These are phyloP conservation scores for Gymnodraco acuticeps DNA, from an alignment of 2,797 vertebrate genomes.

Conservation along the genomic window DNA sequence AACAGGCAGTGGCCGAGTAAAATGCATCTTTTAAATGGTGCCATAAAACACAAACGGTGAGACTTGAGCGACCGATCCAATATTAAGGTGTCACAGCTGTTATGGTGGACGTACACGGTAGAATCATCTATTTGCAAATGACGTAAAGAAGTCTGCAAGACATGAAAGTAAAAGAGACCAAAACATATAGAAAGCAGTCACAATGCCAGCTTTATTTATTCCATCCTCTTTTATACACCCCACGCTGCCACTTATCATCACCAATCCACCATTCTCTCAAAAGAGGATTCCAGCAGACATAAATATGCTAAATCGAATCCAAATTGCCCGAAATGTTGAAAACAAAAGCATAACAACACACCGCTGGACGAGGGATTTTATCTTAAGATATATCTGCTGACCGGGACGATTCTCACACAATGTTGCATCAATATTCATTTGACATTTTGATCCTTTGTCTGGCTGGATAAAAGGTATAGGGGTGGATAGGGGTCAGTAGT, in stretches of 20 bases:
- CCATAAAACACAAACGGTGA: background rate
- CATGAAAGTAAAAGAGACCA: background rate
- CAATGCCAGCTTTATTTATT: background rate
- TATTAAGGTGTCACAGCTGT: background rate
- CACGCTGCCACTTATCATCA: background rate
- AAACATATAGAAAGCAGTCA: slow-evolving; percentile 7
- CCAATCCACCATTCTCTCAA: slow-evolving; percentile 20
- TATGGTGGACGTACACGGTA: background rate
- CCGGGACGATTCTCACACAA: slow-evolving; percentile 6
- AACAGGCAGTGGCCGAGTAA: background rate
- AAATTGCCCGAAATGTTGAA: slow-evolving; percentile 5
- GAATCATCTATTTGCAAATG: background rate
- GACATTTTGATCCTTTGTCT: slow-evolving; percentile 37
- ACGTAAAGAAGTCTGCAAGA: background rate
- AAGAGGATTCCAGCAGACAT: slow-evolving; percentile 13
- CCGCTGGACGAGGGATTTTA: slow-evolving; percentile 11
- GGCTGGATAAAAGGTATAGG: slow-evolving; percentile 27
- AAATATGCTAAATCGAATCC: slow-evolving; percentile 25
- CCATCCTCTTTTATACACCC: background rate
- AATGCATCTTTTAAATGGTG: slow-evolving; percentile 2
- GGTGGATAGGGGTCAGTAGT: slow-evolving; percentile 5
- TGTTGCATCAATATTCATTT: background rate
- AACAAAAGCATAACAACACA: slow-evolving; percentile 30
- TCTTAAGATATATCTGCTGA: slow-evolving; percentile 48
- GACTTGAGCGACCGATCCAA: background rate